Evolutionary conservation across 2,888 invertebrate genomes (phyloP).

Genomic region (Pachycephus smyrnensis): DNA sequence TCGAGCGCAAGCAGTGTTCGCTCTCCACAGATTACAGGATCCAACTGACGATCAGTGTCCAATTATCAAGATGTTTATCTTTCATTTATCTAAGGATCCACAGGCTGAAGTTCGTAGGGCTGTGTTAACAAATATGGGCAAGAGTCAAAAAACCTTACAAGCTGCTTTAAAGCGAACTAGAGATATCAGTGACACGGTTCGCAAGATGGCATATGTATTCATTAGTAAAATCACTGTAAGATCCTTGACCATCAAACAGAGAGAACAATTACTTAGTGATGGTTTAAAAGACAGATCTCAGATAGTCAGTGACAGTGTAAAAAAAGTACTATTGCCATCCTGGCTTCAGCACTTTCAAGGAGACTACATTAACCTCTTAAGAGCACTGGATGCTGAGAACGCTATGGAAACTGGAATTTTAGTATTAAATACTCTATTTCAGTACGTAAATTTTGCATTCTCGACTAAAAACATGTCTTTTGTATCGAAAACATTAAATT

Average conservation of each 20-base stretch:
- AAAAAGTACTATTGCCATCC: constrained; percentile 73
- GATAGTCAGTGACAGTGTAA: constrained; percentile 67
- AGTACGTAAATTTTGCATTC: constrained; percentile 60
- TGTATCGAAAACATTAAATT: constrained; percentile 15
- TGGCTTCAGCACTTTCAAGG: constrained; percentile 83
- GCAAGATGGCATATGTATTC: constrained; percentile 71
- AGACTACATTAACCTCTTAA: constrained; percentile 78
- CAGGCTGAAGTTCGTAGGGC: constrained; percentile 80
- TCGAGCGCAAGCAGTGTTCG: constrained; percentile 82
- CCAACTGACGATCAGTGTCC: constrained; percentile 81
- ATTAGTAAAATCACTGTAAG: constrained; percentile 70
- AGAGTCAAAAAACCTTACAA: constrained; percentile 77
- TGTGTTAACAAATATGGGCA: constrained; percentile 80
- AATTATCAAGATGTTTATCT: constrained; percentile 79
- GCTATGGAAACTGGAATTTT: constrained; percentile 70
- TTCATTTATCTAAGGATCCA: constrained; percentile 81
- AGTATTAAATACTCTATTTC: constrained; percentile 71
- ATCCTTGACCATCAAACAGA: constrained; percentile 75
- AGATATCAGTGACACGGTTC: constrained; percentile 83
- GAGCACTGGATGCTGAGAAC: constrained; percentile 80
- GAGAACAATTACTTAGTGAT: constrained; percentile 72
- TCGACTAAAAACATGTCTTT: constrained; percentile 10
- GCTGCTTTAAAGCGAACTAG: constrained; percentile 79
- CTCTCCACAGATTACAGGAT: constrained; percentile 84
- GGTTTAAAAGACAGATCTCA: constrained; percentile 75